Base-by-base conservation (phyloP, 2,797 vertebrate species). In the Philypnodon macrostomus region DNA sequence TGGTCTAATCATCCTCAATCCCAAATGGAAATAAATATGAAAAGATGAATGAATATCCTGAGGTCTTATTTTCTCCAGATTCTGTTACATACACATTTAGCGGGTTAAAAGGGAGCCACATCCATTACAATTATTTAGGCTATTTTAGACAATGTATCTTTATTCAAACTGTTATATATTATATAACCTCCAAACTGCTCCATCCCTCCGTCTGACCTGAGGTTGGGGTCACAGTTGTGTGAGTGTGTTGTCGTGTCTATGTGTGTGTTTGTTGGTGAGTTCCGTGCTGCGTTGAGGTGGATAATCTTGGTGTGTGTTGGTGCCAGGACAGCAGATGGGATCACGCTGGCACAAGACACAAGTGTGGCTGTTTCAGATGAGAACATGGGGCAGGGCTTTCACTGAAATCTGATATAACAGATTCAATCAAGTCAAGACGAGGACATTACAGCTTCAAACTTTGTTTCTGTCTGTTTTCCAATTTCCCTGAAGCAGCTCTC, bases 271-370 rank as follows among this genome's bases (percentile, higher is more conserved):
- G 21, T 39, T 23, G 2, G 11, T n/a, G 13, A 57, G 37, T 54
- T 49, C 59, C 29, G 1, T 45, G 24, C 65, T 21, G 40, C 66
- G 60, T 66, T 56, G 67, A 76, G 54, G 53, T 65, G 62, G 70
- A 70, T 77, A 61, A 80, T 82, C 72, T 70, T 40, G 37, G 59
- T 23, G 45, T n/a, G 32, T 6, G 1, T 16, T 6, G 0, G 18
- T 72, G 85, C 84, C 84, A 87, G 78, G 60, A 63, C 33, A 58
- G 63, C 85, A 89, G 85, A 89, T 86, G 87, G 47, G 64, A 66
- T 72, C 58, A 41, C 32, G 26, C 56, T 75, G 75, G 70, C 63
- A 56, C 58, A 53, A 49, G 54, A 64, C 58, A 18, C 66, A 66
- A 80, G 67, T 71, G 79, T 75, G 64, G 73, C 67, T 58, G 63